phyloP scores from a whole-genome alignment of 2,888 invertebrate genomes.

The Philhelius pedissequus region DNA sequence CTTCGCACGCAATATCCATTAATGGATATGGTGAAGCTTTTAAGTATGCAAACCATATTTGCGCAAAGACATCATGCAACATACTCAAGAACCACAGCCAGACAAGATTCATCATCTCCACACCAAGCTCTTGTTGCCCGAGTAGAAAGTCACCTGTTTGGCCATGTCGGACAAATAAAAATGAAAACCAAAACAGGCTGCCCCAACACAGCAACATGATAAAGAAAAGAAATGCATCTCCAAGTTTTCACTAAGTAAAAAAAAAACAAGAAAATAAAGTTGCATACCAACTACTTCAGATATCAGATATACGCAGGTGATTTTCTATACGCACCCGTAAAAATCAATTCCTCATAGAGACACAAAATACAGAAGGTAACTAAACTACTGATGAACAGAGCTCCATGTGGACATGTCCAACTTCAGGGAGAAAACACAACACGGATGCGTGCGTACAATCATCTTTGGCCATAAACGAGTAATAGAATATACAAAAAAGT shows the following conservation, averaged over 20 bases:
- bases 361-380: neutral
- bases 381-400: neutral
- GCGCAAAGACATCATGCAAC: constrained; percentile 25
- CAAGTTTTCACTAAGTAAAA: constrained; percentile 43
- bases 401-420: constrained; percentile 15
- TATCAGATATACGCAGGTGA: neutral
- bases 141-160: constrained; percentile 64
- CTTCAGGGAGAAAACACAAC: constrained; percentile 57
- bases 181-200: constrained; percentile 44
- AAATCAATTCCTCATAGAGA: constrained; percentile 59
- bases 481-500: constrained; percentile 13
- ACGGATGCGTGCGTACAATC: constrained; percentile 55
- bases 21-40: neutral
- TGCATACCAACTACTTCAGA: constrained; percentile 7
- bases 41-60: constrained; percentile 43
- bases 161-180: constrained; percentile 38
- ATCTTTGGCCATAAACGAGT: constrained; percentile 39
- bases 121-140: constrained; percentile 21
- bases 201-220: constrained; percentile 7
- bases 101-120: constrained; percentile 26
- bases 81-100: constrained; percentile 19
- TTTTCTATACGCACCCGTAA: constrained; percentile 62
- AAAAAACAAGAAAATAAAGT: neutral
- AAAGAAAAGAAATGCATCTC: constrained; percentile 32
- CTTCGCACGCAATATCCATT: constrained; percentile 43